Evolutionary conservation across 2,113 vertebrate species (phyloP).

Genomic region (Lanius ludovicianus): DNA sequence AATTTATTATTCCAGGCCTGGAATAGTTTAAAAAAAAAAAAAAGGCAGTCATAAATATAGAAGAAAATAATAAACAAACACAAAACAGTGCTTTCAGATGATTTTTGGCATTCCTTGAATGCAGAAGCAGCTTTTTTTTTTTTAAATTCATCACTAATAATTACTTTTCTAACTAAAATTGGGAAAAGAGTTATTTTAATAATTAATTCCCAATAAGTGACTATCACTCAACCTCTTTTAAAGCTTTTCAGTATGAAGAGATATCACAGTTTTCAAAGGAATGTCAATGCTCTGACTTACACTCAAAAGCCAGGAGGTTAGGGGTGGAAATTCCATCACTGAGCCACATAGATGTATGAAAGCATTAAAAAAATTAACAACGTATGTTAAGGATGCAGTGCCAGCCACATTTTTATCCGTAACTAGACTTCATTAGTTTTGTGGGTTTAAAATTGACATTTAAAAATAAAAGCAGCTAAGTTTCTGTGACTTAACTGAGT

Average conservation of each 20-base stretch:
- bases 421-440: slow-evolving; percentile 25
- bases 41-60: not conserved
- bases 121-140: not conserved
- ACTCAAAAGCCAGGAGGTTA: not conserved
- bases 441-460: slow-evolving; percentile 44
- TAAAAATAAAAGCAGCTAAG: slow-evolving; percentile 18
- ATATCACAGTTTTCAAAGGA: slow-evolving; percentile 7
- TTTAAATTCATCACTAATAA: not conserved
- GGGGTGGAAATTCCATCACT: slow-evolving; percentile 15
- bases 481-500: slow-evolving; percentile 19
- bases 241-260: slow-evolving; percentile 6
- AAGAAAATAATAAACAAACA: not conserved
- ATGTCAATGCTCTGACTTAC: not conserved
- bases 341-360: slow-evolving; percentile 41
- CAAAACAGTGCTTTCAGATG: not conserved
- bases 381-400: slow-evolving; percentile 24
- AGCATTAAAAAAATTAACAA: slow-evolving; percentile 34
- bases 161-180: not conserved
- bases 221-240: not conserved
- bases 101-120: not conserved
- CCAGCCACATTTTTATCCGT: slow-evolving; percentile 21
- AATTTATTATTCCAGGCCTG: not conserved
- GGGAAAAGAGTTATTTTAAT: not conserved
- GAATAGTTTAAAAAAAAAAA: not conserved
- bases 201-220: not conserved